Percentiles rank a stretch among this genome's conserved stretches.
phyloP scores from a whole-genome alignment of 2,888 invertebrate genomes.

The Metalampra italica region DNA sequence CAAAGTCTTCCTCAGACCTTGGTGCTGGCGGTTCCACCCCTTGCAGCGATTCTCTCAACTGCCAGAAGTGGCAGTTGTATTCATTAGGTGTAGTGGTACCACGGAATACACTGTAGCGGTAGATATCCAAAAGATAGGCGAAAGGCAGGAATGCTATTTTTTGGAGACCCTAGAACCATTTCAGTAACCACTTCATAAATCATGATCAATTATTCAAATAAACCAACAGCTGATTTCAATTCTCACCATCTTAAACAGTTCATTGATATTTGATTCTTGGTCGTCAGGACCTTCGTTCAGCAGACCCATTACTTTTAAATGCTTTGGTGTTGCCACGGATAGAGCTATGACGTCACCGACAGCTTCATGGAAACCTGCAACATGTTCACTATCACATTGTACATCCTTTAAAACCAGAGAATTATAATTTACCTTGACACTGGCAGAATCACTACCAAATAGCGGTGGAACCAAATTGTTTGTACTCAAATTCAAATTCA shows the following conservation, averaged over 20 bases:
- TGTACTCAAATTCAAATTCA: no score
- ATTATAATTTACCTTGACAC: no score
- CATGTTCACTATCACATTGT: background rate
- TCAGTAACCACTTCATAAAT: background rate
- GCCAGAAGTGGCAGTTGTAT: conserved; percentile 84
- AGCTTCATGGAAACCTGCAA: conserved; percentile 84
- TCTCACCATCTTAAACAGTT: conserved; percentile 80
- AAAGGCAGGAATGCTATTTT: conserved; percentile 85
- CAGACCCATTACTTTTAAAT: conserved; percentile 83
- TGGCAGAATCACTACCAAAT: no score
- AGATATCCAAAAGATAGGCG: conserved; percentile 83
- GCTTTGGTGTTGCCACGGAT: conserved; percentile 84
- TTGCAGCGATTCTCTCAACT: conserved; percentile 77
- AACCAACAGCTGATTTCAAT: no score
- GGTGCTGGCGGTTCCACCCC: conserved; percentile 81
- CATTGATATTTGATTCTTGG: conserved; percentile 80
- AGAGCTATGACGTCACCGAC: conserved; percentile 85
- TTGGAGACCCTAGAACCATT: conserved; percentile 75
- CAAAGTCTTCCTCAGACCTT: conserved; percentile 81
- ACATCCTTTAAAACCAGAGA: no score
- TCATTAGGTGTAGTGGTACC: conserved; percentile 78
- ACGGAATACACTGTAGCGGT: conserved; percentile 83
- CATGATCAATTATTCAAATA: background rate
- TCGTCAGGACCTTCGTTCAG: conserved; percentile 79
- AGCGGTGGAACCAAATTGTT: no score